Percentiles rank a stretch among this genome's conserved stretches.
Conservation (phyloP, 2,888 invertebrate species). For the Lathronympha strigana region DNA sequence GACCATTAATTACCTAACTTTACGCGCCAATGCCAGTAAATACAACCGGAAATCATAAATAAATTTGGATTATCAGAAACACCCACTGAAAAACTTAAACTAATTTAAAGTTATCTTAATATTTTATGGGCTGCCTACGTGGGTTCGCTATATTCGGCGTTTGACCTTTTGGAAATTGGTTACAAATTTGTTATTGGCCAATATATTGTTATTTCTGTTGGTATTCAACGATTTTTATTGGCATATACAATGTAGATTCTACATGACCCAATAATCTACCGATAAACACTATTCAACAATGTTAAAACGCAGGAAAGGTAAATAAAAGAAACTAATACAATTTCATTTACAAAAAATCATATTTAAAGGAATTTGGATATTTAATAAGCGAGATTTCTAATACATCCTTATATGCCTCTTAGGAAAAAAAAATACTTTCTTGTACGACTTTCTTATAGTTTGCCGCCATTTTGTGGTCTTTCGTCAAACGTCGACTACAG, state of each 20-base stretch:
- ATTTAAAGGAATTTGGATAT: too few relatives aligned
- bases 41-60: conserved; percentile 15
- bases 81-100: conserved; percentile 29
- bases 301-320: background rate
- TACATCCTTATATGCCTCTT: too few relatives aligned
- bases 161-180: conserved; percentile 31
- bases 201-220: conserved; percentile 17
- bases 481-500: too few relatives aligned
- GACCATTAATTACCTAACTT: background rate
- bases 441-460: too few relatives aligned
- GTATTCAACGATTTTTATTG: conserved; percentile 16
- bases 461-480: too few relatives aligned
- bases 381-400: too few relatives aligned
- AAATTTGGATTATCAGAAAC: conserved; percentile 11
- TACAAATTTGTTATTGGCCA: conserved; percentile 19
- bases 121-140: conserved; percentile 36
- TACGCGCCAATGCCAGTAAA: background rate
- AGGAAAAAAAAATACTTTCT: too few relatives aligned
- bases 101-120: conserved; percentile 13
- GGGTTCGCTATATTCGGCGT: conserved; percentile 30
- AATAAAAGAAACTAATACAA: too few relatives aligned
- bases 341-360: too few relatives aligned
- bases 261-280: conserved; percentile 1
- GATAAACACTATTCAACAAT: background rate
- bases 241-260: background rate